These are phyloP conservation scores for Papilio protenor DNA, from an alignment of 2,888 invertebrate genomes.

Conservation along the genomic window DNA sequence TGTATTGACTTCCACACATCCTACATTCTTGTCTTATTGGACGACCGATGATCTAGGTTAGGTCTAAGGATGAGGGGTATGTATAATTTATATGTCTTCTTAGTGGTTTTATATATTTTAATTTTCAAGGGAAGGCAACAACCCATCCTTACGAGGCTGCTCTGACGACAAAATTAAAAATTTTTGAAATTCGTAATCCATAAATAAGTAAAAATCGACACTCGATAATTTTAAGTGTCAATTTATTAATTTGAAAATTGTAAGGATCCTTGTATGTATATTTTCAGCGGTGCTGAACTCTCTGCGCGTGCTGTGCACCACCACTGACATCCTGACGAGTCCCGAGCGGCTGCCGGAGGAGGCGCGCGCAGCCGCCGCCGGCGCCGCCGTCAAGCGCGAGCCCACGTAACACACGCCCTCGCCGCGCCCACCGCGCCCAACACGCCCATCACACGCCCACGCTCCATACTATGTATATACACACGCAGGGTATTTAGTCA, in stretches of 20 bases:
- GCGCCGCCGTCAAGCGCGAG: constrained; percentile 73
- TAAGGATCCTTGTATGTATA: constrained; percentile 32
- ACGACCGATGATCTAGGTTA: no score
- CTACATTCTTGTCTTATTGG: no score
- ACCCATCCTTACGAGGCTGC: no score
- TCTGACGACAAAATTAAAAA: no score
- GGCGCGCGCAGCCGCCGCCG: constrained; percentile 89
- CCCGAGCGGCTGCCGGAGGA: constrained; percentile 96
- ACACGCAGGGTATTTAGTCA: constrained; percentile 4
- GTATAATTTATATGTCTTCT: no score
- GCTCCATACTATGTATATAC: neutral
- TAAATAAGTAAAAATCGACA: no score
- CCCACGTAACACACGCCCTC: constrained; percentile 62
- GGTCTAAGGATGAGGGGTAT: no score
- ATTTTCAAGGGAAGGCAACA: no score
- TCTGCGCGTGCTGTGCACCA: constrained; percentile 94
- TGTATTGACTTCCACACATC: no score
- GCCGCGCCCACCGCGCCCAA: constrained; percentile 24
- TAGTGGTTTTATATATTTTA: no score
- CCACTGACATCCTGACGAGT: constrained; percentile 95
- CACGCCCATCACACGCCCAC: constrained; percentile 41
- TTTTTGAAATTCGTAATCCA: no score
- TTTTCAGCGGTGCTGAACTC: constrained; percentile 96
- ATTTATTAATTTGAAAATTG: neutral
- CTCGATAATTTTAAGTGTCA: no score